Evolutionary conservation across 2,113 vertebrate species (phyloP).

Genomic region (Amphiprion ocellaris): DNA sequence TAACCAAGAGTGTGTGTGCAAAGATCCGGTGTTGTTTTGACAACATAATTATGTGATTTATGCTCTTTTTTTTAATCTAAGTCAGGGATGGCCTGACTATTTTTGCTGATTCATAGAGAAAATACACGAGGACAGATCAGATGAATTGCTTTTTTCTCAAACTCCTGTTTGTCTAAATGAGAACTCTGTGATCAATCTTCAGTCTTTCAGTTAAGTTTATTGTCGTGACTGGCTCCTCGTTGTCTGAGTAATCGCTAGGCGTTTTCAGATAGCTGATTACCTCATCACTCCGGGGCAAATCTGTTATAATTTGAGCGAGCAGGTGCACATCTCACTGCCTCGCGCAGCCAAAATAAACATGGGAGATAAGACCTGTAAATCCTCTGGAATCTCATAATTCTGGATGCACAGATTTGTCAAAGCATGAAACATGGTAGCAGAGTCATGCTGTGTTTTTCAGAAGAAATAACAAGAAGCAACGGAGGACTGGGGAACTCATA

Average conservation of each 20-base stretch:
- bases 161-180: conserved; percentile 82
- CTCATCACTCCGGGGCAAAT: conserved; percentile 71
- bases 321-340: conserved; percentile 48
- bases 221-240: conserved; percentile 77
- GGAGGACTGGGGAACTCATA: conserved; percentile 28
- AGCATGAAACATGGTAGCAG: conserved; percentile 9
- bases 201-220: conserved; percentile 76
- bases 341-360: conserved; percentile 61
- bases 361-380: conserved; percentile 34
- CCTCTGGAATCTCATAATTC: conserved; percentile 27
- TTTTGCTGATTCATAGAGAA: conserved; percentile 78
- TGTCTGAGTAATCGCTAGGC: conserved; percentile 77
- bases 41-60: conserved; percentile 82
- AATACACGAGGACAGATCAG: conserved; percentile 74
- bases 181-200: conserved; percentile 82
- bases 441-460: not conserved
- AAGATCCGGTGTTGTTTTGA: conserved; percentile 72
- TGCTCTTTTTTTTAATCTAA: conserved; percentile 66
- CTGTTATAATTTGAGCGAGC: conserved; percentile 67
- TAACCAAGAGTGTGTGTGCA: conserved; percentile 54
- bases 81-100: conserved; percentile 63
- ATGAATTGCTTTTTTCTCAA: conserved; percentile 81
- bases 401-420: conserved; percentile 36
- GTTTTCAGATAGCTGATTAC: conserved; percentile 74
- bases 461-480: conserved; percentile 14